Conservation (phyloP, 2,797 vertebrate species). For the Darevskia mixta region DNA sequence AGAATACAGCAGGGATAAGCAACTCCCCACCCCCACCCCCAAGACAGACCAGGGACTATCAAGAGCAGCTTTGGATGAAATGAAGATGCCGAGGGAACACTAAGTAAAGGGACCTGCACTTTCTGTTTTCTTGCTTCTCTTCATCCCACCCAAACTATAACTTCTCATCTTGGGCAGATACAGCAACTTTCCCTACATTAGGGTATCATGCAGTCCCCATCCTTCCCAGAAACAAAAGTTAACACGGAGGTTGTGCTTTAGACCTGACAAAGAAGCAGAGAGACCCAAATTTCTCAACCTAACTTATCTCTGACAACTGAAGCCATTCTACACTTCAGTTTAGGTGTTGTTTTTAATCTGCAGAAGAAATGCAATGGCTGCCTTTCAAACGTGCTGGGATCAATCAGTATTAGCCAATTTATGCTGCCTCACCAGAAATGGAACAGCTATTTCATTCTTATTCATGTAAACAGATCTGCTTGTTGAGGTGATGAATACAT, state of each 20-base stretch:
- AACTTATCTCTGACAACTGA: not conserved
- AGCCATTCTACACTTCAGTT: not conserved
- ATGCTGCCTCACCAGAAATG: not conserved
- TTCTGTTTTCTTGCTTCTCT: not conserved
- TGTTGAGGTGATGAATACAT: not conserved
- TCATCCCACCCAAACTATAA: not conserved
- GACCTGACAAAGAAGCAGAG: not conserved
- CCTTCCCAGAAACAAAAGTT: too few relatives aligned
- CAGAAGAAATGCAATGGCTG: not conserved
- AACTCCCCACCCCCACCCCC: not conserved
- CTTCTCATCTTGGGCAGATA: not conserved
- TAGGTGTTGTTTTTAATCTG: not conserved
- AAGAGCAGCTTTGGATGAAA: not conserved
- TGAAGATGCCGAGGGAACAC: not conserved
- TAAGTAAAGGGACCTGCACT: not conserved
- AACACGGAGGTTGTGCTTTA: not conserved
- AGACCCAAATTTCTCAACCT: not conserved
- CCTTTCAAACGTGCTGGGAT: not conserved
- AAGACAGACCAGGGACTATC: not conserved
- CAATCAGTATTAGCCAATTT: not conserved
- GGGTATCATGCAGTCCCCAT: not conserved
- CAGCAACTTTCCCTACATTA: not conserved
- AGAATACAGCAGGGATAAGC: not conserved
- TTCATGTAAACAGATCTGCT: too few relatives aligned
- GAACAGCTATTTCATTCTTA: not conserved